Base-by-base conservation (phyloP, 92 coral and sea anemone species). In the Hydrozoanthus gracilis region DNA sequence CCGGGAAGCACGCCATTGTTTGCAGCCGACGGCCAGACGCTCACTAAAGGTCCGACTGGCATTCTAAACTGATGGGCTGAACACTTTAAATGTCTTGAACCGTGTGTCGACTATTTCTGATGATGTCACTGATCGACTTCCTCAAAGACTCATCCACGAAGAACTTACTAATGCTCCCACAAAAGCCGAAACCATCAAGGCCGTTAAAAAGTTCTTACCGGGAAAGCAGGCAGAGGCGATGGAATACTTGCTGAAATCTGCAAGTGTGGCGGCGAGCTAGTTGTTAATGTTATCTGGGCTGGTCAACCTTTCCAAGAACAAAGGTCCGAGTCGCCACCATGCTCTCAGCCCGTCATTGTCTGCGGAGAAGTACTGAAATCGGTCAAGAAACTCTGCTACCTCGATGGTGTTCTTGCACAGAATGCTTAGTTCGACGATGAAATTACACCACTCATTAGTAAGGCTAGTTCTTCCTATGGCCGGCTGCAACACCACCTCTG, bases 321-420 rank as follows among this genome's bases (percentile, higher is more conserved):
- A 51, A 51, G n/a, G n/a, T n/a, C n/a, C n/a, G 67, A 45, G 72
- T 67, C 45, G 20, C 72, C 44, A 67, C 72, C 72, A 67, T 67
- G 72, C 72, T 0, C 44, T 67, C 72, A 67, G 44, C 20, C 11
- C 11, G 20, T 67, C 72, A 67, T 11, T n/a, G 72, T 67, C 72
- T 67, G 67, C 20, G 72, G 72, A 67, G 45, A 67, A 67, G 72
- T 45, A 67, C 72, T 67, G 72, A 67, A 67, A 67, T 67, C 72
- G 45, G 72, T 67, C 4, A 11, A 67, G 72, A 67, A 67, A 67
- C 20, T 16, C 45, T 67, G 72, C 72, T 67, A 16, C 72, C 45
- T 67, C 14, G 67, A 16, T 8, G 67, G 58, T 52, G 6, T 52
- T 67, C 35, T 67, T 16, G 35, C 72, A 67, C 72, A 16, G 72